Base-by-base conservation (phyloP, 35 echinoderm and acorn worm genomes). In the Patiria miniata region DNA sequence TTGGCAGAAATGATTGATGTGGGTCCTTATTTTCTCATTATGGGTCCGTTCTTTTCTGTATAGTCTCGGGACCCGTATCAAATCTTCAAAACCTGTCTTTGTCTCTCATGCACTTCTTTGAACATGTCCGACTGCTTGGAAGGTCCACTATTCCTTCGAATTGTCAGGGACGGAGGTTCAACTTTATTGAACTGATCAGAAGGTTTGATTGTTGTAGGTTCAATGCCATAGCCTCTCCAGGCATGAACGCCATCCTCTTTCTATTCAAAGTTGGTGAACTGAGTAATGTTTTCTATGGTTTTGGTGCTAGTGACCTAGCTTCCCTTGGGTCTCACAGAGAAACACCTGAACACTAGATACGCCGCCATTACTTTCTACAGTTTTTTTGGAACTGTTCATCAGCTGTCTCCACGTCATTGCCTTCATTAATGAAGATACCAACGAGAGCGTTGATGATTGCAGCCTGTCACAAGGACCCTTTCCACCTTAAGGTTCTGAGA, bases 401-500 rank as follows among this genome's bases (percentile, higher is more conserved):
- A 16, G 54, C 83, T 30, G 52, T 53, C 36, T 85, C 83, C 8
- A 65, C 55, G 21, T 85, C 83, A 39, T 85, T 50, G 19, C 83
- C 56, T 85, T 68, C 81, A 56, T 83, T 83, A 26, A 28, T 29
- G 51, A 55, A 7, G 6, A 56, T 53, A 53, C 47, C 57, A 18
- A 83, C 38, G 26, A 26, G 50, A 51, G 36, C 8, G 52, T 83
- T 83, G 36, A 83, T 23, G 7, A 52, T 42, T n/a, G 81, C 81
- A 3, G 81, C 81, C 81, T 83, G 54, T 83, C 81, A 56, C 81
- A 83, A 1, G 50, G 29, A 8, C 81, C 81, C 29, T 83, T 83
- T 52, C 81, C 81, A 30, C 81, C 81, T 47, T 83, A 52, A 30
- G 81, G 81, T 51, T 83, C 81, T 16, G 81, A 83, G 42, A 83